These are phyloP conservation scores for Tenrec ecaudatus DNA, from an alignment of 2,113 vertebrate genomes.

Conservation along the genomic window DNA sequence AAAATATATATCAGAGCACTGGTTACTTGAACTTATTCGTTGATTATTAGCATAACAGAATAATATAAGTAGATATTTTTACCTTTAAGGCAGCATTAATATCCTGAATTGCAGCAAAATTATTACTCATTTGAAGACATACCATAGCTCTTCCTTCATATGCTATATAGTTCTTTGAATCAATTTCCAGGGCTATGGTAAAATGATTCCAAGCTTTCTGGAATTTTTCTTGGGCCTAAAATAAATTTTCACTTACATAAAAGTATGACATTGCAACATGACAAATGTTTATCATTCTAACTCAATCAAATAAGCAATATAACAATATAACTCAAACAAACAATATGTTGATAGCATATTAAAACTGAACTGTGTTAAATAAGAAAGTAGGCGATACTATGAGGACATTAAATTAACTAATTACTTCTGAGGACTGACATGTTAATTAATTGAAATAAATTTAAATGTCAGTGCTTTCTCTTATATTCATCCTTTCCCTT, in stretches of 20 bases:
- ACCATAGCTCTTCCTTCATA: slow-evolving; percentile 88
- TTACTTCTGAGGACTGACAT: slow-evolving; percentile 40
- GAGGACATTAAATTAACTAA: background rate
- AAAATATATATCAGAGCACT: background rate
- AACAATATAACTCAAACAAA: slow-evolving; percentile 28
- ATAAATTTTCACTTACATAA: slow-evolving; percentile 66
- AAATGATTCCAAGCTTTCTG: slow-evolving; percentile 90
- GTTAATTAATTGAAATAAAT: slow-evolving; percentile 61
- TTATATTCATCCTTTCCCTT: slow-evolving; percentile 1
- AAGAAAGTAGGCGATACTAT: background rate
- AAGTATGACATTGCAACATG: slow-evolving; percentile 54
- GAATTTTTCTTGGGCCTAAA: slow-evolving; percentile 87
- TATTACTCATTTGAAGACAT: slow-evolving; percentile 88
- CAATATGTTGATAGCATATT: background rate
- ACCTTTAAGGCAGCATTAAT: slow-evolving; percentile 89
- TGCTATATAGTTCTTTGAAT: slow-evolving; percentile 83
- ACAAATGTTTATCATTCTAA: slow-evolving; percentile 61
- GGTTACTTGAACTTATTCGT: background rate
- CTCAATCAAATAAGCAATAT: background rate
- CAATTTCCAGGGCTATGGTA: slow-evolving; percentile 84
- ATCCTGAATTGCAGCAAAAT: slow-evolving; percentile 89
- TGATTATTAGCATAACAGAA: slow-evolving; percentile 16
- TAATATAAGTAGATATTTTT: slow-evolving; percentile 49
- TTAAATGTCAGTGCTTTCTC: background rate
- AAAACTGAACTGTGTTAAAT: slow-evolving; percentile 49